phyloP scores from a whole-genome alignment of 2,113 vertebrate species.

The Phalacrocorax brasilianus region DNA sequence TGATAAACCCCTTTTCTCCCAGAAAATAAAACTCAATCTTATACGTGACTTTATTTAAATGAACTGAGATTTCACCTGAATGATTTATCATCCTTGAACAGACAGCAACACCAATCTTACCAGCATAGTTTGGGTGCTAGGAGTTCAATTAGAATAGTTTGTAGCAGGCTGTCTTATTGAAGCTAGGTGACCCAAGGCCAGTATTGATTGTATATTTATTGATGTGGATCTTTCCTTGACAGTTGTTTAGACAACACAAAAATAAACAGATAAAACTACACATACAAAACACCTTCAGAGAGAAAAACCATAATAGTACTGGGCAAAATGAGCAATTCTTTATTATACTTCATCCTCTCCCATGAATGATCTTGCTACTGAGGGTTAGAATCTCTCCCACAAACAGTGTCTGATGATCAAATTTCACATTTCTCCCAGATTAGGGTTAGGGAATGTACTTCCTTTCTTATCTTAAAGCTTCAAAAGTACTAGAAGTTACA shows the following conservation, averaged over 20 bases:
- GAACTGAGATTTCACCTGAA: neutral
- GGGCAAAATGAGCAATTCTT: neutral
- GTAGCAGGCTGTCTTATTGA: neutral
- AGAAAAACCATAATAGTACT: neutral
- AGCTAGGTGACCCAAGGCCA: neutral
- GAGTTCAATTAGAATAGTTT: slow-evolving; percentile 32
- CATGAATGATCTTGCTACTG: neutral
- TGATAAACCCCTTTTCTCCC: neutral
- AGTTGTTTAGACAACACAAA: neutral
- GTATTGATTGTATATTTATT: neutral
- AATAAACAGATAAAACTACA: neutral
- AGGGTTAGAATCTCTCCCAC: neutral
- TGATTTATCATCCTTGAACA: slow-evolving; percentile 44
- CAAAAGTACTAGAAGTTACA: neutral
- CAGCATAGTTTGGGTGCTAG: neutral
- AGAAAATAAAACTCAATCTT: neutral
- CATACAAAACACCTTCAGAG: neutral
- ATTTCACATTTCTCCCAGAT: neutral
- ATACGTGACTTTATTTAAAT: neutral
- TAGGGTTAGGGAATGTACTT: neutral
- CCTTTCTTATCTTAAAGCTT: neutral
- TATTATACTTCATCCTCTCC: neutral
- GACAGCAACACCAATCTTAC: neutral
- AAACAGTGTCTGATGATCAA: neutral
- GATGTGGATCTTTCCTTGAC: neutral